These are phyloP conservation scores for Cairina moschata DNA, from an alignment of 2,113 vertebrate species.

Conservation along the genomic window DNA sequence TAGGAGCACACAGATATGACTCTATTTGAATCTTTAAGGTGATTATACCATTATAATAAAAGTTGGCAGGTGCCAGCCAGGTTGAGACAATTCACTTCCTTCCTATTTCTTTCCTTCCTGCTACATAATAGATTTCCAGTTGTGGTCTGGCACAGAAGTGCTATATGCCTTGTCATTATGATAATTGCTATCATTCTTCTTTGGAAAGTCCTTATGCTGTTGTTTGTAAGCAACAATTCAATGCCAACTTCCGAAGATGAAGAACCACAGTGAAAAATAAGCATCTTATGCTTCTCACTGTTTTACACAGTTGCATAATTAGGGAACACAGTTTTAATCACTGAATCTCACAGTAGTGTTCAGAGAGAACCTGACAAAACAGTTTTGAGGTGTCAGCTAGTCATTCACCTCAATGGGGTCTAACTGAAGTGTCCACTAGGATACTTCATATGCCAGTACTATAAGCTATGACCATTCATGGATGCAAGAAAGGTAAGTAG, in stretches of 20 bases:
- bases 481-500: neutral
- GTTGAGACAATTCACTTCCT: conserved; percentile 6
- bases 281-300: neutral
- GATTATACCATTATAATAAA: neutral
- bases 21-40: conserved; percentile 22
- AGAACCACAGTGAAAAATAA: conserved; percentile 43
- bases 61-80: neutral
- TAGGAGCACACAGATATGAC: neutral
- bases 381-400: neutral
- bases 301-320: conserved; percentile 9
- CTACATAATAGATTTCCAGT: conserved; percentile 32
- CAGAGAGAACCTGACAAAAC: neutral
- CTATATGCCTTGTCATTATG: conserved; percentile 53
- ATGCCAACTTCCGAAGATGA: conserved; percentile 31
- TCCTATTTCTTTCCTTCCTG: neutral
- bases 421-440: neutral
- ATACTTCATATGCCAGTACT: neutral
- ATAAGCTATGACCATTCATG: neutral
- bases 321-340: neutral
- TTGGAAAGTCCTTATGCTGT: conserved; percentile 40
- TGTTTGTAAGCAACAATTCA: conserved; percentile 65
- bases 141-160: conserved; percentile 34
- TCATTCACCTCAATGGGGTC: neutral
- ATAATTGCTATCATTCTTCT: conserved; percentile 62
- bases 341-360: neutral